Evolutionary conservation across 2,888 invertebrate species (phyloP), one percentile per base, ranked within the genome.

Genomic region (Leptarthrus brevirostris): DNA sequence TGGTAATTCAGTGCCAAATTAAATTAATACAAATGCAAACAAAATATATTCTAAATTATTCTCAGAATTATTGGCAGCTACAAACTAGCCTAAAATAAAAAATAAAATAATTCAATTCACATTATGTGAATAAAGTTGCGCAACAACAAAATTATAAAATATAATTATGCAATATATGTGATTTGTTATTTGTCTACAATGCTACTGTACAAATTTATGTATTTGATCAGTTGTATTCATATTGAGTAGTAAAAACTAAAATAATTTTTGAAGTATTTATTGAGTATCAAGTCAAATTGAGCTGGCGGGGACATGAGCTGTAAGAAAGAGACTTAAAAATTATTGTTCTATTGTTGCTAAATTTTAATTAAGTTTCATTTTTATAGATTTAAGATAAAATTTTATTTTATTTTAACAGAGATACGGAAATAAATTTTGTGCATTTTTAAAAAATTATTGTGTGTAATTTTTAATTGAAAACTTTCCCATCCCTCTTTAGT

Each of bases 121-220:
- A 30, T 30, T 30, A 8, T 30, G 8, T 30, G 30, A 30, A 30
- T 30, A 8, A 5, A 30, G 30, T 30, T 30, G 44, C 20, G 14
- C 3, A 40, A 12, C 12, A 40, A 66, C 44, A 47, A n/a, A 47
- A 47, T 64, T 47, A 47, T 16, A 26, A 30, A 52, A 18, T n/a
- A 18, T 18, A 69, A 8, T 69, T 20, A 34, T 69, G 26, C 47
- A 69, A 49, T 69, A 54, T 26, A 69, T 69, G 69, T 69, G 69
- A 69, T 69, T 69, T 69, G 69, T 69, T 69, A 69, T 34, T 69
- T 52, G 36, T 69, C 49, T 69, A 52, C 18, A 14, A 69, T 30
- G 69, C 69, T 69, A 18, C 30, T 69, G 69, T 69, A 69, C 69
- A 69, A 69, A 69, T 52, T 64, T 64, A 36, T 64, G 64, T 64